Evolutionary conservation across 2,113 vertebrate genomes (phyloP).

Genomic region (Garra rufa): DNA sequence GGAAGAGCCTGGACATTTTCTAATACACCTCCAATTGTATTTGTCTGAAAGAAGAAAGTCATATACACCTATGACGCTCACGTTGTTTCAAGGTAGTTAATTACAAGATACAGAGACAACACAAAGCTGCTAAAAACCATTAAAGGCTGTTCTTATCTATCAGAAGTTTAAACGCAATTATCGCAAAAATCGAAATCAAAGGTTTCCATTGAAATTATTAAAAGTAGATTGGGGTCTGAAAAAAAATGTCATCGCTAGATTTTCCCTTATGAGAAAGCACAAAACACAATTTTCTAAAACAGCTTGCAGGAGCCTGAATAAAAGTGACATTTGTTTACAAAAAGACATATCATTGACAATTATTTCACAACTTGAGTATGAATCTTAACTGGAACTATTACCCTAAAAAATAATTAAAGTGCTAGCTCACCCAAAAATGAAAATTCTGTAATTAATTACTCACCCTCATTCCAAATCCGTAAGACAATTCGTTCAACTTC

Average conservation of each 20-base stretch:
- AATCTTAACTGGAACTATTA: not conserved
- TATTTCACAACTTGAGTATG: not conserved
- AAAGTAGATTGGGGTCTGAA: not conserved
- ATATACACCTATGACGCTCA: no score
- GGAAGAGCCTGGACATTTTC: no score
- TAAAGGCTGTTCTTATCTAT: not conserved
- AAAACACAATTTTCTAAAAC: slow-evolving; percentile 15
- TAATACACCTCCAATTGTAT: no score
- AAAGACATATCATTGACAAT: not conserved
- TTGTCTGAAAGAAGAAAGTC: no score
- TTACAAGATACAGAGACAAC: not conserved
- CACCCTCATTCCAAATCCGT: no score
- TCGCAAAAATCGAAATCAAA: slow-evolving; percentile 14
- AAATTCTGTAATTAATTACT: no score
- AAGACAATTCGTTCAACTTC: no score
- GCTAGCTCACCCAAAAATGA: no score
- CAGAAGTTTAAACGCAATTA: slow-evolving; percentile 2
- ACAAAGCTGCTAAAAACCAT: not conserved
- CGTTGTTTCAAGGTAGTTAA: not conserved
- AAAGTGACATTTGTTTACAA: not conserved
- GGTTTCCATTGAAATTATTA: not conserved
- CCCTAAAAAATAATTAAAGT: not conserved
- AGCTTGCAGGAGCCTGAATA: not conserved
- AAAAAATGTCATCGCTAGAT: not conserved
- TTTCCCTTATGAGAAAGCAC: not conserved